Evolutionary conservation across 1,140 invertebrate genomes (phyloP).

Genomic region (Trichonephila clavipes): DNA sequence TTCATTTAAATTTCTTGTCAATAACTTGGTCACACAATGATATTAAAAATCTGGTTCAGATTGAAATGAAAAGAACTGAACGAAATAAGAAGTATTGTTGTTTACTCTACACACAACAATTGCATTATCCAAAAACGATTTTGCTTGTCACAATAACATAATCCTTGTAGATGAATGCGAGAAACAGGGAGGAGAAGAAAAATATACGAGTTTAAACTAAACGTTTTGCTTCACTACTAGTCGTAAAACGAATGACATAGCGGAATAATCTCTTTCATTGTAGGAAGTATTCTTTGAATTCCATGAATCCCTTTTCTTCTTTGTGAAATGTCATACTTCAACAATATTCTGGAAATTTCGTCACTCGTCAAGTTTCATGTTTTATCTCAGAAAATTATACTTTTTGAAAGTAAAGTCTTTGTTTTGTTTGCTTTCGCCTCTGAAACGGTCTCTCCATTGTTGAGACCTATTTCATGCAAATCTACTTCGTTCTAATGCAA

Average conservation of each 20-base stretch:
- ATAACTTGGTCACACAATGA: not conserved
- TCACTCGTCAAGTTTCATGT: not conserved
- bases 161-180: not conserved
- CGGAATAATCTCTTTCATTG: conserved; percentile 29
- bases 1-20: not conserved
- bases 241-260: conserved; percentile 6
- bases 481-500: conserved; percentile 63
- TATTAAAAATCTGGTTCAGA: not conserved
- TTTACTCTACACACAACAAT: not conserved
- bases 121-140: not conserved
- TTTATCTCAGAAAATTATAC: conserved; percentile 37
- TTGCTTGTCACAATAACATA: not conserved
- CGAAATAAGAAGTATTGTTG: not conserved
- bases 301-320: not conserved
- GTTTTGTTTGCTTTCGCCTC: conserved; percentile 45
- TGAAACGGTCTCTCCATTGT: conserved; percentile 23
- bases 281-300: not conserved
- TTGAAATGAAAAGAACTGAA: not conserved
- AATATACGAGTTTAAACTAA: not conserved
- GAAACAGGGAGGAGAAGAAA: not conserved
- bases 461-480: conserved; percentile 64
- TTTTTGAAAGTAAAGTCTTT: conserved; percentile 55
- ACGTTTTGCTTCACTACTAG: not conserved
- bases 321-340: conserved; percentile 35
- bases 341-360: conserved; percentile 5